A percentile compares a stretch with the other conserved stretches of the same genome.
Evolutionary conservation across 2,113 vertebrate genomes (phyloP).

Genomic region (Callopanchax toddi): DNA sequence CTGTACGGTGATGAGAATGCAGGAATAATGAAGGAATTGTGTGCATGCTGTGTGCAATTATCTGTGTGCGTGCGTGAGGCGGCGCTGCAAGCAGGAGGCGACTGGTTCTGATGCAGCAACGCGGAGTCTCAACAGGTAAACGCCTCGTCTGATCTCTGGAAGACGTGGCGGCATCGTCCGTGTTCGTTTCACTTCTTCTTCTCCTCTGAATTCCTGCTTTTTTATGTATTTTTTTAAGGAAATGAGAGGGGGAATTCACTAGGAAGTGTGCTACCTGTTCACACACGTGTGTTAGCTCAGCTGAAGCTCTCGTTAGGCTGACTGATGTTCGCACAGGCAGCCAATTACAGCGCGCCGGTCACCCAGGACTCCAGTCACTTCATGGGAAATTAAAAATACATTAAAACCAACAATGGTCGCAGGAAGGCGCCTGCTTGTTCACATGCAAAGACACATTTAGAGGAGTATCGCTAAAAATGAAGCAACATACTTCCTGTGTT

Average conservation of each 20-base stretch:
- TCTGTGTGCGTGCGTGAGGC: conserved; percentile 1
- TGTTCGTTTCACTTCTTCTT: conserved; percentile 10
- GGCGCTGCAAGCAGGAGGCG: not conserved
- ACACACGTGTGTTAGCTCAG: conserved; percentile 19
- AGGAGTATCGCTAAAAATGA: conserved; percentile 1
- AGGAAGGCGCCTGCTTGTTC: conserved; percentile 19
- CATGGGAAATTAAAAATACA: conserved; percentile 77
- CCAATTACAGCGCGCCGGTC: conserved; percentile 72
- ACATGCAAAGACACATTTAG: not conserved
- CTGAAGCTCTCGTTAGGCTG: conserved; percentile 71
- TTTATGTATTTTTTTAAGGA: not conserved
- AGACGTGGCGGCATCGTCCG: conserved; percentile 19
- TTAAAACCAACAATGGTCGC: conserved; percentile 72
- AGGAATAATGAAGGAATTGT: conserved; percentile 1
- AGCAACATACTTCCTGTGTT: too few species aligned
- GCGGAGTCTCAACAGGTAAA: conserved; percentile 27
- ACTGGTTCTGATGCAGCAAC: conserved; percentile 22
- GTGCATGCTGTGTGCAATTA: not conserved
- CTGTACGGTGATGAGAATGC: not conserved
- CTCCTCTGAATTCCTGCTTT: conserved; percentile 12
- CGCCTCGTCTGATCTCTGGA: conserved; percentile 45
- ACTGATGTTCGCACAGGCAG: conserved; percentile 77
- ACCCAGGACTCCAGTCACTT: conserved; percentile 71
- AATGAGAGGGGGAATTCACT: conserved; percentile 19
- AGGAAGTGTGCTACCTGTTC: conserved; percentile 32